These are phyloP conservation scores for Chaenodraco wilsoni DNA, from an alignment of 2,797 vertebrate species.

Conservation along the genomic window DNA sequence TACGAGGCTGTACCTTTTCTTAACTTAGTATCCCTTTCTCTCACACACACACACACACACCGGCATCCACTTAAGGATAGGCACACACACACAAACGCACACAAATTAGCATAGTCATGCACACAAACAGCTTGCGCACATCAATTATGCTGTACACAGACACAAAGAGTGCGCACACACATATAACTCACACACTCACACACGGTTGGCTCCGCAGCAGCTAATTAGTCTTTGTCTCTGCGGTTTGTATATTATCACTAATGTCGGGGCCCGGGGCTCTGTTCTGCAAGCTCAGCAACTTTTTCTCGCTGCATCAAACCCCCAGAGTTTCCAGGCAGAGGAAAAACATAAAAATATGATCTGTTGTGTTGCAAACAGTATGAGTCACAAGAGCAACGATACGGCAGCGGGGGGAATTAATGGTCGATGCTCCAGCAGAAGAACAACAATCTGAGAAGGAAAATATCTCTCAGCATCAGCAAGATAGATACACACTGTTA, in stretches of 20 bases:
- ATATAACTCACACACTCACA: conserved; percentile 24
- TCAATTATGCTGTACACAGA: conserved; percentile 47
- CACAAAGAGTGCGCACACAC: conserved; percentile 18
- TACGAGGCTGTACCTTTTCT: conserved; percentile 22
- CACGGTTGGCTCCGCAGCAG: conserved; percentile 36
- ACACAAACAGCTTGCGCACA: conserved; percentile 33
- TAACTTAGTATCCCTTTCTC: conserved; percentile 50
- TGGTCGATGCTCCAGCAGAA: conserved; percentile 30
- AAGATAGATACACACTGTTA: conserved; percentile 13
- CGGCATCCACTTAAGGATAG: conserved; percentile 15
- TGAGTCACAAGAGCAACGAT: conserved; percentile 66
- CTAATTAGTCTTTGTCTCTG: conserved; percentile 81
- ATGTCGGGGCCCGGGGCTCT: conserved; percentile 69
- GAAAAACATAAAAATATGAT: conserved; percentile 76
- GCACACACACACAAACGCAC: conserved; percentile 23
- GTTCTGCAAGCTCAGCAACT: conserved; percentile 78
- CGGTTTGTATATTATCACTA: conserved; percentile 76
- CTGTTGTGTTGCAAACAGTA: conserved; percentile 73
- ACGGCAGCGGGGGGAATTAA: conserved; percentile 62
- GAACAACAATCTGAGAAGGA: conserved; percentile 38
- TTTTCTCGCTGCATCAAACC: conserved; percentile 72
- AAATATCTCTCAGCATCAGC: conserved; percentile 38
- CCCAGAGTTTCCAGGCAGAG: conserved; percentile 68
- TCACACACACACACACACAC: too few relatives aligned
- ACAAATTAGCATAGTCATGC: conserved; percentile 59